These are phyloP conservation scores for Drosophila prostipennis DNA, from an alignment of 2,888 invertebrate genomes.

Conservation along the genomic window DNA sequence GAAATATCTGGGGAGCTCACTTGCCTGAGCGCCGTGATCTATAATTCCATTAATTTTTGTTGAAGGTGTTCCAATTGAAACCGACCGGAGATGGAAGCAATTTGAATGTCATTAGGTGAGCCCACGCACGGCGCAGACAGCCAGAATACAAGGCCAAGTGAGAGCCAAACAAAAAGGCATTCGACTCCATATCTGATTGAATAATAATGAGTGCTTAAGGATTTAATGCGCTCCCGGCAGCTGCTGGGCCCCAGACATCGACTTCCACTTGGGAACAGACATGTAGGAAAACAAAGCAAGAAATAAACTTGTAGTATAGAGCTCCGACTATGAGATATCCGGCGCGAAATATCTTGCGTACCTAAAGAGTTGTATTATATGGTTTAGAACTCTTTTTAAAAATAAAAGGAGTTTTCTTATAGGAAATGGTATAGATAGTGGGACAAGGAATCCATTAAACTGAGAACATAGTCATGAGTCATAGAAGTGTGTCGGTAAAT, in stretches of 20 bases:
- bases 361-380: no score
- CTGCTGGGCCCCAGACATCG: constrained; percentile 39
- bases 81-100: constrained; percentile 46
- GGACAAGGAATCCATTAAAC: no score
- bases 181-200: constrained; percentile 79
- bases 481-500: no score
- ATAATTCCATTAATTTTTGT: constrained; percentile 45
- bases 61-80: constrained; percentile 42
- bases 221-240: constrained; percentile 72
- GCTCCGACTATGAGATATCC: constrained; percentile 1
- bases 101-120: constrained; percentile 63
- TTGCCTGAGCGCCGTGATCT: constrained; percentile 17
- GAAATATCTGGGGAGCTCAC: constrained; percentile 5
- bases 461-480: no score
- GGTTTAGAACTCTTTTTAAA: no score
- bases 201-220: constrained; percentile 80
- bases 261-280: constrained; percentile 26
- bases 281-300: constrained; percentile 9
- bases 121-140: constrained; percentile 33
- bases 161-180: constrained; percentile 41
- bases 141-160: constrained; percentile 11
- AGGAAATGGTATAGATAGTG: no score
- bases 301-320: neutral
- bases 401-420: no score
- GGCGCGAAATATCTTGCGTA: no score